Evolutionary conservation across 2,797 vertebrate species (phyloP).

Genomic region (Scomberomorus guttatus): DNA sequence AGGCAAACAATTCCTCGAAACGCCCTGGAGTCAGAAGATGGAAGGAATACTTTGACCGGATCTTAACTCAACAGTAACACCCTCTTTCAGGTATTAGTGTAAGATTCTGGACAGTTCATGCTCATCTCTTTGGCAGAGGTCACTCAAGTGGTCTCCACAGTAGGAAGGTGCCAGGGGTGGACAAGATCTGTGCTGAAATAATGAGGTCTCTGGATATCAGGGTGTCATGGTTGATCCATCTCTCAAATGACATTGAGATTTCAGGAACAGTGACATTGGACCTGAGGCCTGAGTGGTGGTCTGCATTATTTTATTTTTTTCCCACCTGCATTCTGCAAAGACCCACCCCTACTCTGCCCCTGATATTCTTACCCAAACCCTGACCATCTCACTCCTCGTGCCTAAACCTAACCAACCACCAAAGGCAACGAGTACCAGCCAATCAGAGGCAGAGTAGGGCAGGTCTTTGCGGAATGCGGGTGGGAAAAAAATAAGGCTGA

Average conservation of each 20-base stretch:
- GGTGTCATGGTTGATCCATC: constrained; percentile 56
- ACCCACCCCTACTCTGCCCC: no score
- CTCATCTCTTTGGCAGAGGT: constrained; percentile 47
- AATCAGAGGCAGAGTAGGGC: no score
- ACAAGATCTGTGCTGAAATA: constrained; percentile 74
- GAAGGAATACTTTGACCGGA: not conserved
- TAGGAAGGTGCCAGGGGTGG: constrained; percentile 63
- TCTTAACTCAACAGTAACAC: not conserved
- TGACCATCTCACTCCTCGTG: no score
- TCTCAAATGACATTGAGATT: constrained; percentile 51
- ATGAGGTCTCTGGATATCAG: constrained; percentile 67
- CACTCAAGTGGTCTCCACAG: constrained; percentile 21
- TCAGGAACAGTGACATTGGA: constrained; percentile 41
- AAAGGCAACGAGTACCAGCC: no score
- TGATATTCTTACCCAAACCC: no score
- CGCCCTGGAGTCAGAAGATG: not conserved
- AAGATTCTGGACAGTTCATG: constrained; percentile 5
- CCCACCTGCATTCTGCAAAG: no score
- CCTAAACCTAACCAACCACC: no score
- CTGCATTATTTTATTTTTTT: not conserved
- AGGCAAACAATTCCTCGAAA: not conserved
- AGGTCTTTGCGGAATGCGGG: no score
- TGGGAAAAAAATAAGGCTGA: not conserved
- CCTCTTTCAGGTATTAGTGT: constrained; percentile 7
- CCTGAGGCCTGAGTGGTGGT: constrained; percentile 22